These are phyloP conservation scores for Enteromius trimaculatus DNA, from an alignment of 2,797 vertebrate species.

Conservation along the genomic window DNA sequence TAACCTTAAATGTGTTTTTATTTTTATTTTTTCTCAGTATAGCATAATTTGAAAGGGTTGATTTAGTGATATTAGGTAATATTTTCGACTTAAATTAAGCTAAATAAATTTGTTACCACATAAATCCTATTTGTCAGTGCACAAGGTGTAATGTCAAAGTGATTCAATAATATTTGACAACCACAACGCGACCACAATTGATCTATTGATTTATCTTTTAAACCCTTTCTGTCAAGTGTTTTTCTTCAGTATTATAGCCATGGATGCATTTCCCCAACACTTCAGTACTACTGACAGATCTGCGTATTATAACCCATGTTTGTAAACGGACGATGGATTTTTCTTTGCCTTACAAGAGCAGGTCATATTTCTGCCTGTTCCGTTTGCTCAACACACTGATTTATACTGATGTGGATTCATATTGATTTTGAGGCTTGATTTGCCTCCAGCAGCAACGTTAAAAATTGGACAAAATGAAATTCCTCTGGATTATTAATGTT, in stretches of 20 bases:
- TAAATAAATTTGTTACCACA: background rate
- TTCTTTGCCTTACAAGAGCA: conserved; percentile 58
- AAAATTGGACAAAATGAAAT: conserved; percentile 69
- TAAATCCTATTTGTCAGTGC: background rate
- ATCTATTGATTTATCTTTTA: background rate
- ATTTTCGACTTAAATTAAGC: background rate
- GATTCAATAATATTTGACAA: background rate
- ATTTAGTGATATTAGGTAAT: background rate
- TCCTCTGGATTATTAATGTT: conserved; percentile 65
- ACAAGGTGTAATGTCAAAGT: too few species aligned
- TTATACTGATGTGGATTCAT: conserved; percentile 75
- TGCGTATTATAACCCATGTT: conserved; percentile 66
- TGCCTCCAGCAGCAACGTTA: conserved; percentile 67
- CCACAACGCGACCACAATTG: background rate
- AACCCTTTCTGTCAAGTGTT: background rate
- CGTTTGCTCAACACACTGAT: conserved; percentile 43
- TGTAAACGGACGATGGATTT: conserved; percentile 70
- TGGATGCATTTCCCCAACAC: background rate
- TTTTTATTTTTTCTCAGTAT: background rate
- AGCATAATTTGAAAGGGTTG: background rate
- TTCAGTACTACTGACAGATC: conserved; percentile 49
- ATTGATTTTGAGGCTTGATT: conserved; percentile 72
- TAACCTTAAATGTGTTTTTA: background rate
- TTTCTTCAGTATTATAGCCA: conserved; percentile 60
- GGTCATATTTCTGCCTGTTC: conserved; percentile 27